Evolutionary conservation across 2,888 invertebrate species (phyloP), one percentile per base, ranked within the genome.

Genomic region (Drosophila ochracea): DNA sequence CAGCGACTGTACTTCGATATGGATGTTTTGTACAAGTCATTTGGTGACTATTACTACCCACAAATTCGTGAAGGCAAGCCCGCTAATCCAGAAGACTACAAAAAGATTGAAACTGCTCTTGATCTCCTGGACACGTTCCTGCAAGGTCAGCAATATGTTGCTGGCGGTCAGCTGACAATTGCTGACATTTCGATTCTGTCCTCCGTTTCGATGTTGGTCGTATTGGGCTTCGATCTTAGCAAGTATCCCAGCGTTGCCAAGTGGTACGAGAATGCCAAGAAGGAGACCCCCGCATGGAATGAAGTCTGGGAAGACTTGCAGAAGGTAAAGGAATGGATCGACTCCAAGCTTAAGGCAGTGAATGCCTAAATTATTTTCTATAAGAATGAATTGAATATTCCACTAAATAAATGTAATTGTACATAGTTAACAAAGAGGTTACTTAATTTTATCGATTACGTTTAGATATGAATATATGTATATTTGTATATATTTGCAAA

Each of bases 1-100:
- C 96, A 97, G 88, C 94, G 96, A 60, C 93, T 97, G 41, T 97
- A 95, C 93, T 97, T 97, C 92, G 97, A 97, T 90, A 94, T 96
- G 89, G 96, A 96, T 21, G 96, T 95, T 0, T 93, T 98, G 6
- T 96, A 53, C 52, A 94, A 94, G 61, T 94, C 95, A 81, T 95
- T 96, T 83, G 93, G 94, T 0, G 96, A 96, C 55, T 96, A 96
- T 86, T 96, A 96, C 90, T 94, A 95, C 86, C 95, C 96, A 37
- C 94, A 95, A 85, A 84, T 95, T 9, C 94, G 95, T 76, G 94
- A 92, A 0, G 95, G 94, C 28, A 94, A 93, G 31, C 94, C 95
- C 2, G 94, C 94, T 2, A 96, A 96, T 90, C 95, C 95, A 55
- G 95, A 95, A 13, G 96, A 96, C 91, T 92, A 95, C 71, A 94